Conservation (phyloP, 2,113 vertebrate species). For the Callithrix jacchus region DNA sequence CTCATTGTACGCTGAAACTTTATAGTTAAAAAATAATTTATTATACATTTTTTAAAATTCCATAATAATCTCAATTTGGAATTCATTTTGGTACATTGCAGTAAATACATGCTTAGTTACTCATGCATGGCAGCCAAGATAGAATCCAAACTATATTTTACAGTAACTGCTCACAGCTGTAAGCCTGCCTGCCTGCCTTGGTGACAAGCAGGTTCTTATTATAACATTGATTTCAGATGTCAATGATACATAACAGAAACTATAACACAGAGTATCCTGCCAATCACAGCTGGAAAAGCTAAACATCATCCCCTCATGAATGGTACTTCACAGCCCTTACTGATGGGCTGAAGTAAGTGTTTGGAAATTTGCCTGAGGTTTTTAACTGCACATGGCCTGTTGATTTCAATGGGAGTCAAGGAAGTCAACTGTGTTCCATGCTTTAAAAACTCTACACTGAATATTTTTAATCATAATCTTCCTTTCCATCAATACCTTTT, state of each 20-base stretch:
- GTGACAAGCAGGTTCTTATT: constrained; percentile 30
- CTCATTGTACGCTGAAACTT: background rate
- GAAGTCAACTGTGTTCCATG: background rate
- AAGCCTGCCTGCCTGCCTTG: background rate
- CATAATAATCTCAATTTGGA: background rate
- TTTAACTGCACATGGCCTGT: background rate
- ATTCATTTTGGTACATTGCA: background rate
- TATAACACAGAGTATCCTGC: background rate
- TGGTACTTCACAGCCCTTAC: background rate
- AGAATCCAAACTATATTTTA: constrained; percentile 49
- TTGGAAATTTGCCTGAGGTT: constrained; percentile 53
- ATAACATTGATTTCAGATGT: constrained; percentile 40
- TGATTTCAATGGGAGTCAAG: background rate
- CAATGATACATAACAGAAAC: background rate
- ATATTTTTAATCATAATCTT: background rate
- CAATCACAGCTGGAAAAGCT: constrained; percentile 39
- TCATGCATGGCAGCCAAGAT: background rate
- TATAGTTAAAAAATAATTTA: constrained; percentile 18
- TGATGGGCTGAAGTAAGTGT: constrained; percentile 36
- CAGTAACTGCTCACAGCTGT: constrained; percentile 35
- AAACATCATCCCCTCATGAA: constrained; percentile 39
- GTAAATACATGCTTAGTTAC: background rate
- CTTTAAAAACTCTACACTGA: constrained; percentile 48
- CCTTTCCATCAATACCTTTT: background rate
- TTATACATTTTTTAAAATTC: background rate